Evolutionary conservation across 2,888 invertebrate genomes (phyloP).

Genomic region (Chalcis sispes): DNA sequence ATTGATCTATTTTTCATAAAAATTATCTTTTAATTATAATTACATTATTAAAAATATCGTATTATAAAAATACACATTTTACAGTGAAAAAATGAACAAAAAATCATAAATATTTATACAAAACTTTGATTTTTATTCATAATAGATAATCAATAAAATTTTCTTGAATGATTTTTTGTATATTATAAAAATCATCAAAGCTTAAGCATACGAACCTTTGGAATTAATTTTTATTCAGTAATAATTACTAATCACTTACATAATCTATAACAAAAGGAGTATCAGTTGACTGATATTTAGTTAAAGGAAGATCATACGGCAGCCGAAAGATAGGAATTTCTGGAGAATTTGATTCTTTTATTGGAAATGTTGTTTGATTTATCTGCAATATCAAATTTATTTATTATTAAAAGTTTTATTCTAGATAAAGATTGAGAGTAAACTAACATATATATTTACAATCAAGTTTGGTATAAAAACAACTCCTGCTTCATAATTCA

Average conservation of each 20-base stretch:
- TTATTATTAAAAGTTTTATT: slow-evolving; percentile 14
- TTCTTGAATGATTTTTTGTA: too few species aligned
- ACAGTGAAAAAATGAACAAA: slow-evolving; percentile 15
- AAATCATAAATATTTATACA: not conserved
- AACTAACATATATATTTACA: slow-evolving; percentile 78
- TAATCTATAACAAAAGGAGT: slow-evolving; percentile 84
- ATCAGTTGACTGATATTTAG: slow-evolving; percentile 83
- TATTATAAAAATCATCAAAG: not conserved
- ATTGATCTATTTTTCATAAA: slow-evolving; percentile 6
- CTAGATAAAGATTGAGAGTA: not conserved
- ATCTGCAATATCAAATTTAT: slow-evolving; percentile 76
- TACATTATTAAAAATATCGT: slow-evolving; percentile 37
- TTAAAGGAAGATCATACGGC: slow-evolving; percentile 90
- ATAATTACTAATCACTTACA: slow-evolving; percentile 66
- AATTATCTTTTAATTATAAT: slow-evolving; percentile 2
- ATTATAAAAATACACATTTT: slow-evolving; percentile 11
- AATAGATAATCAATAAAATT: not conserved
- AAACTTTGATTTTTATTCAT: not conserved
- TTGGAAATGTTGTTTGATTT: slow-evolving; percentile 80
- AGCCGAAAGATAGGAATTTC: slow-evolving; percentile 79
- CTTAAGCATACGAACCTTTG: not conserved
- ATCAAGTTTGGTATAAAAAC: slow-evolving; percentile 90
- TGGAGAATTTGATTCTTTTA: slow-evolving; percentile 69
- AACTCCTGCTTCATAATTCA: slow-evolving; percentile 95
- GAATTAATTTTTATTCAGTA: not conserved